Conservation (phyloP, 2,888 invertebrate species). For the Monoplex corrugatus region DNA sequence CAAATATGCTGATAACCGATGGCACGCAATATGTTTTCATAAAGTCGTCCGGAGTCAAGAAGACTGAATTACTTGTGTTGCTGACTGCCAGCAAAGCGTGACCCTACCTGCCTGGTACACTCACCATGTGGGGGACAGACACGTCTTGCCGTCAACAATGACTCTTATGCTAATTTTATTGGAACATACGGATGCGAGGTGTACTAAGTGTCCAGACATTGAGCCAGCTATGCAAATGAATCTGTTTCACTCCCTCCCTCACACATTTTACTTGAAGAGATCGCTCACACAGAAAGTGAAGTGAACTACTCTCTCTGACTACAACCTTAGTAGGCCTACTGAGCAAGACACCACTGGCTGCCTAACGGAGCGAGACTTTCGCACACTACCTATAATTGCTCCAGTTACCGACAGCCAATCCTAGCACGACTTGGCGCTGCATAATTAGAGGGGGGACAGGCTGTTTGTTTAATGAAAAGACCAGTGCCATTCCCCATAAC, state of each 20-base stretch:
- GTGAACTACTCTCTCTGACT: too few relatives aligned
- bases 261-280: too few relatives aligned
- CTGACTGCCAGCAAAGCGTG: background rate
- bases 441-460: background rate
- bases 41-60: too few relatives aligned
- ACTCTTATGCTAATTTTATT: slow-evolving; percentile 31
- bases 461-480: background rate
- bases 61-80: too few relatives aligned
- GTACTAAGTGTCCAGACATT: background rate
- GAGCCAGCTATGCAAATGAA: slow-evolving; percentile 12
- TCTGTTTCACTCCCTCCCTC: background rate
- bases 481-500: too few relatives aligned
- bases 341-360: background rate
- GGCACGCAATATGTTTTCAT: too few relatives aligned
- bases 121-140: too few relatives aligned
- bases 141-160: background rate
- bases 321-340: too few relatives aligned
- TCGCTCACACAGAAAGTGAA: too few relatives aligned
- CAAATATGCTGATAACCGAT: too few relatives aligned
- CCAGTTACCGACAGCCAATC: slow-evolving; percentile 5
- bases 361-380: background rate
- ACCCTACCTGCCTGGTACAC: background rate
- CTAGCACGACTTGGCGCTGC: background rate
- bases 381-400: background rate
- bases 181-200: background rate